A percentile compares a stretch with the other conserved stretches of the same genome.
phyloP scores from a whole-genome alignment of 1,140 invertebrate species.

The Vanessa tameamea region DNA sequence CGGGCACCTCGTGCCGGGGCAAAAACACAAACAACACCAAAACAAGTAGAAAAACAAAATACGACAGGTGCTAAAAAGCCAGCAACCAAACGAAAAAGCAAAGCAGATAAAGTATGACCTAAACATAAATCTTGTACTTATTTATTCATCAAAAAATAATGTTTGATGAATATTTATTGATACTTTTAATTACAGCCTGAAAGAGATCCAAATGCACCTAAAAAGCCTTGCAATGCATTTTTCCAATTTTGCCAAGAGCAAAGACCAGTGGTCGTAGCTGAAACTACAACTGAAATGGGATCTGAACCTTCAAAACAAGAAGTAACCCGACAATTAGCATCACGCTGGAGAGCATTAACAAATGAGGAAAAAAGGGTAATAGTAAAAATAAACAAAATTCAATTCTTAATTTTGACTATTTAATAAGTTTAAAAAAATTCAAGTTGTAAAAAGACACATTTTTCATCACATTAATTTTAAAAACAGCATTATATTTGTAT shows the following conservation, averaged over 20 bases:
- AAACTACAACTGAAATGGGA: conserved; percentile 82
- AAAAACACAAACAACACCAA: conserved; percentile 63
- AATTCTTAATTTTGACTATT: background rate
- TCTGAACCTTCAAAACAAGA: conserved; percentile 88
- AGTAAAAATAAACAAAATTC: background rate
- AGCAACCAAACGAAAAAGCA: conserved; percentile 76
- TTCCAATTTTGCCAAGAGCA: conserved; percentile 91
- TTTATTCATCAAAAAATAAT: background rate
- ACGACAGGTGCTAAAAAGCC: conserved; percentile 65
- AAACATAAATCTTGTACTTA: background rate
- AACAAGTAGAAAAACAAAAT: conserved; percentile 68
- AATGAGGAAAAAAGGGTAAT: conserved; percentile 86
- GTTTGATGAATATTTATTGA: background rate
- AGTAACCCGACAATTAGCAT: conserved; percentile 86
- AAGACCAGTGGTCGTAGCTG: conserved; percentile 86
- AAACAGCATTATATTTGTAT: too few species aligned
- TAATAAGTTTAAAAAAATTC: background rate
- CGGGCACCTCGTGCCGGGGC: conserved; percentile 48
- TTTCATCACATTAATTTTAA: background rate
- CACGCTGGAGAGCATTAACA: conserved; percentile 86
- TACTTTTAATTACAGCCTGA: conserved; percentile 65
- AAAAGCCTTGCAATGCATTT: conserved; percentile 89
- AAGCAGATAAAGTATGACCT: conserved; percentile 70
- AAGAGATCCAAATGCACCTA: conserved; percentile 88
- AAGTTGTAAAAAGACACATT: background rate